Conservation (phyloP, 1,140 invertebrate species). For the Pogonus chalceus region DNA sequence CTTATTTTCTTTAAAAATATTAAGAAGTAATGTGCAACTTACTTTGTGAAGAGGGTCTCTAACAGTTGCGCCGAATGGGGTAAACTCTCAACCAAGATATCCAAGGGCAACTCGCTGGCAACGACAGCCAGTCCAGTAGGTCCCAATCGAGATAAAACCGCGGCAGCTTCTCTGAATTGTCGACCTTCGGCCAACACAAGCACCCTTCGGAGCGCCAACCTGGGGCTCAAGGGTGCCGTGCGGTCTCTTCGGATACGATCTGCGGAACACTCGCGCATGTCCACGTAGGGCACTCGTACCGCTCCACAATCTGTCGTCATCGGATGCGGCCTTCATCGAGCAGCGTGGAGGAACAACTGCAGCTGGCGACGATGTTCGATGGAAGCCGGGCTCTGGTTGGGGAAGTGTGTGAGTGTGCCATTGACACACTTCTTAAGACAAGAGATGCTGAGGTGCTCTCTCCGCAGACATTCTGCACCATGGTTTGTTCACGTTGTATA, state of each 20-base stretch:
- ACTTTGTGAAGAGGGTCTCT: conserved; percentile 75
- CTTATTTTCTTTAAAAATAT: too few relatives aligned
- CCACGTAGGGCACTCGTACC: not conserved
- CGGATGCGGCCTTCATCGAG: not conserved
- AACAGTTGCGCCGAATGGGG: conserved; percentile 76
- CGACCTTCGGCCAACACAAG: conserved; percentile 65
- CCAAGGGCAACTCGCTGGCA: conserved; percentile 69
- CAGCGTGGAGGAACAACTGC: not conserved
- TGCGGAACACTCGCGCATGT: conserved; percentile 24
- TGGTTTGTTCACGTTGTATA: not conserved
- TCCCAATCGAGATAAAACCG: conserved; percentile 62
- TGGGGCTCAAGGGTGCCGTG: conserved; percentile 45
- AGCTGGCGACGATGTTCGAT: not conserved
- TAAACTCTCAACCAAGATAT: conserved; percentile 75
- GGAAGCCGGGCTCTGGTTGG: not conserved
- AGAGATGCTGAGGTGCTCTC: conserved; percentile 6
- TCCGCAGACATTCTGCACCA: not conserved
- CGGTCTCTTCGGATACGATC: conserved; percentile 29
- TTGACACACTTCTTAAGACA: not conserved
- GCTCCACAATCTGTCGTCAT: not conserved
- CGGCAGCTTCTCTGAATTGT: conserved; percentile 69
- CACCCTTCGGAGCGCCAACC: conserved; percentile 60
- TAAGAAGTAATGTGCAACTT: too few relatives aligned
- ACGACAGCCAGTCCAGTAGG: conserved; percentile 61
- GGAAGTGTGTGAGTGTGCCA: not conserved